Evolutionary conservation across 2,797 vertebrate genomes (phyloP), one percentile per base, ranked within the genome.

Genomic region (Serranus cabrilla): DNA sequence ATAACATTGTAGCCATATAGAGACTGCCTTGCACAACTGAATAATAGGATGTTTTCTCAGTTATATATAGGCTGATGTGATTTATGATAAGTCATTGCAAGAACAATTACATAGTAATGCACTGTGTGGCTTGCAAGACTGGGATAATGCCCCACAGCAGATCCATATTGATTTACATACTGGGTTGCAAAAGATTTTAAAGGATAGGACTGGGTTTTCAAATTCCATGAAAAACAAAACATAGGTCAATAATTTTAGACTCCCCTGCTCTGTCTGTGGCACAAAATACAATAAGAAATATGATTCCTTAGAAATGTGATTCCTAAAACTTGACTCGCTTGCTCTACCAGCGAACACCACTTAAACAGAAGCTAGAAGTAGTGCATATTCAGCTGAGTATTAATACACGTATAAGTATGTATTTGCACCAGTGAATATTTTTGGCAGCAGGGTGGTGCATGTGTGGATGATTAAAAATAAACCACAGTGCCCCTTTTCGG

Each of bases 1-100:
- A 20, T 64, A 84, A 88, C 71, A 16, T 17, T 43, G 58, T 27
- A 2, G 21, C 25, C 12, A 2, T 47, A 16, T 65, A 58, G 58
- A 39, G 23, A 77, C 57, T 5, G 43, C 5, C 37, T 49, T 16
- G 7, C 23, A 11, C 39, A 23, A 5, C 8, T 13, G 66, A 58
- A 64, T 37, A 50, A 64, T 56, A 16, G 2, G n/a, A 25, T 1
- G 1, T 17, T 70, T 81, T 57, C 46, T 56, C 58, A 40, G 8
- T 51, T 67, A 8, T 42, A 60, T 7, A 46, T 57, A 11, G 18
- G 2, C 47, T 21, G 7, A 23, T 37, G 10, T 45, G 16, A 56
- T 16, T 11, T 56, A 14, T 12, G 9, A 13, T 63, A 39, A 17
- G 16, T 11, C 17, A 60, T 45, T 62, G 17, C n/a, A 11, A 21